Evolutionary conservation across 2,888 invertebrate species (phyloP).

Genomic region (Xiphydria camelus): DNA sequence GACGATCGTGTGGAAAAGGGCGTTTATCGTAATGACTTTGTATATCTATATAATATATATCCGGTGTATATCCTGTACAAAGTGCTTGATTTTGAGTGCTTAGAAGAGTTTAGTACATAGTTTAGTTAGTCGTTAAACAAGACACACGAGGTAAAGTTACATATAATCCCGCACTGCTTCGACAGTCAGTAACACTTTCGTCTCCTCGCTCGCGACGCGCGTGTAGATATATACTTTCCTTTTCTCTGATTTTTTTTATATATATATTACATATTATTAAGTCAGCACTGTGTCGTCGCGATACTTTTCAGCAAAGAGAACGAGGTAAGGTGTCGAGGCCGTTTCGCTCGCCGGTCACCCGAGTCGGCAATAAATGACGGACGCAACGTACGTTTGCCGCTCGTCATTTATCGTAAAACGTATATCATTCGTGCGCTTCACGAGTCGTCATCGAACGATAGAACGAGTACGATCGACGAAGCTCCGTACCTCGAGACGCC

Average conservation of each 20-base stretch:
- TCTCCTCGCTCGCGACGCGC: constrained; percentile 4
- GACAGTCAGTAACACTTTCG: constrained; percentile 10
- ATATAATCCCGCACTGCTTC: constrained; percentile 26
- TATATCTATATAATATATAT: constrained; percentile 32
- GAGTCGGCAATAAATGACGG: no score
- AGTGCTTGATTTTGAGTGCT: constrained; percentile 52
- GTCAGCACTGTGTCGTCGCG: constrained; percentile 3
- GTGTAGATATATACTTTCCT: neutral
- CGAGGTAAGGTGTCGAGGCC: no score
- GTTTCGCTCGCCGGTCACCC: no score
- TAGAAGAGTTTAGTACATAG: no score
- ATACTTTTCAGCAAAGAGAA: constrained; percentile 1
- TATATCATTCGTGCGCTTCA: no score
- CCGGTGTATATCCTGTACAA: constrained; percentile 52
- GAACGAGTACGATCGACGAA: no score
- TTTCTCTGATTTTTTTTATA: constrained; percentile 1
- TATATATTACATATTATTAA: constrained; percentile 4
- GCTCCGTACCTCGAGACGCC: constrained; percentile 3
- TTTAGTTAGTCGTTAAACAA: constrained; percentile 50
- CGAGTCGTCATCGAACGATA: no score
- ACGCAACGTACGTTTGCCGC: no score
- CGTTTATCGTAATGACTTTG: constrained; percentile 23
- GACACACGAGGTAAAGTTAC: constrained; percentile 54
- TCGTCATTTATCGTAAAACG: no score
- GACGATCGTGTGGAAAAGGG: constrained; percentile 53